Conservation (phyloP, 1,140 invertebrate genomes). For the Heliconius melpomene region DNA sequence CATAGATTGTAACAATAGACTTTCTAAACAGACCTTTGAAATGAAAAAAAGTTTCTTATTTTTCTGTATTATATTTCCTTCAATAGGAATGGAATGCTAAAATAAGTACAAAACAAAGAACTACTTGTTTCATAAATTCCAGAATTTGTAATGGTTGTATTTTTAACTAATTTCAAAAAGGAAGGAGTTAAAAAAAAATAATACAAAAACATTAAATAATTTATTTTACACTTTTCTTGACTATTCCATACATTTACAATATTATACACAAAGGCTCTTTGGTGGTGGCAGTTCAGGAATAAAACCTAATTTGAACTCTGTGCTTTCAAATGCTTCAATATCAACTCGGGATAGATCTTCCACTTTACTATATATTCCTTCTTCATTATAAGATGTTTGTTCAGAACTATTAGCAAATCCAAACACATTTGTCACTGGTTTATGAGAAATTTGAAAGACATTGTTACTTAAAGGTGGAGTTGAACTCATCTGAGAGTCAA, state of each 20-base stretch:
- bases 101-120: too few relatives aligned
- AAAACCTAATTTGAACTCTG: constrained; percentile 64
- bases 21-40: too few relatives aligned
- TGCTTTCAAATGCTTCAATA: constrained; percentile 60
- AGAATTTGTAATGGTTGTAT: too few relatives aligned
- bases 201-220: not conserved
- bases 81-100: too few relatives aligned
- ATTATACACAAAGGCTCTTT: constrained; percentile 49
- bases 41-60: too few relatives aligned
- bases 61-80: too few relatives aligned
- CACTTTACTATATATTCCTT: constrained; percentile 60
- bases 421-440: constrained; percentile 51
- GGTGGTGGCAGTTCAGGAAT: constrained; percentile 70
- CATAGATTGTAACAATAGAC: too few relatives aligned
- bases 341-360: constrained; percentile 57
- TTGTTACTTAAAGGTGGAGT: constrained; percentile 24
- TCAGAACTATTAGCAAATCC: constrained; percentile 43
- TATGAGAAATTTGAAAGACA: constrained; percentile 50
- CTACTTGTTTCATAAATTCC: too few relatives aligned
- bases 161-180: too few relatives aligned
- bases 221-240: not conserved
- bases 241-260: constrained; percentile 18
- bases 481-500: constrained; percentile 2
- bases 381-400: constrained; percentile 42
- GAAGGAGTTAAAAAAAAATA: too few relatives aligned